These are phyloP conservation scores for Carassius gibelio DNA, from an alignment of 2,113 vertebrate species.

Conservation along the genomic window DNA sequence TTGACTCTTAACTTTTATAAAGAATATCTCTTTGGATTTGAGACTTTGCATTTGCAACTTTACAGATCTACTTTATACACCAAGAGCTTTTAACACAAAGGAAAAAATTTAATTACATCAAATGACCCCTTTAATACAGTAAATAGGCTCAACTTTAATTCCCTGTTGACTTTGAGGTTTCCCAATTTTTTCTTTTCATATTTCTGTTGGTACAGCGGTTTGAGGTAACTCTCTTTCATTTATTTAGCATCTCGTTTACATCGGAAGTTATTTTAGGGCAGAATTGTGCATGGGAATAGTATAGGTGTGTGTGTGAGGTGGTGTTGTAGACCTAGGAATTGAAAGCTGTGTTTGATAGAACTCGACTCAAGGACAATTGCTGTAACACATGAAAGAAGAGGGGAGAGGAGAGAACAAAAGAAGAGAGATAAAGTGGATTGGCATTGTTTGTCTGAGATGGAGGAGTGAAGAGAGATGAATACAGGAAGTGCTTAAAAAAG, in stretches of 20 bases:
- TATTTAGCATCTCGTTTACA: not conserved
- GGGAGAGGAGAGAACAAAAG: not conserved
- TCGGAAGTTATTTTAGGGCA: not conserved
- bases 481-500: not conserved
- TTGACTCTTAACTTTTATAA: too few relatives aligned
- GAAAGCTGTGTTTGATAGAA: slow-evolving; percentile 17
- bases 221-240: not conserved
- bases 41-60: too few relatives aligned
- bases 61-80: too few relatives aligned
- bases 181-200: not conserved
- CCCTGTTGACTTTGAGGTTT: not conserved
- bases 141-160: not conserved
- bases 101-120: too few relatives aligned
- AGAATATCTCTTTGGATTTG: too few relatives aligned
- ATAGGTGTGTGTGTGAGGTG: not conserved
- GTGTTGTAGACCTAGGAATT: not conserved
- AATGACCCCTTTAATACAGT: not conserved
- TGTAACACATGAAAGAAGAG: slow-evolving; percentile 8
- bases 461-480: not conserved
- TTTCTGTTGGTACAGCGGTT: not conserved
- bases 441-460: slow-evolving; percentile 8
- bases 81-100: too few relatives aligned
- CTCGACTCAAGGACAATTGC: slow-evolving; percentile 25
- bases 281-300: not conserved
- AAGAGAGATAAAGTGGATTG: not conserved